These are phyloP conservation scores for Xyliphius kryptos DNA, from an alignment of 2,113 vertebrate genomes.

Conservation along the genomic window DNA sequence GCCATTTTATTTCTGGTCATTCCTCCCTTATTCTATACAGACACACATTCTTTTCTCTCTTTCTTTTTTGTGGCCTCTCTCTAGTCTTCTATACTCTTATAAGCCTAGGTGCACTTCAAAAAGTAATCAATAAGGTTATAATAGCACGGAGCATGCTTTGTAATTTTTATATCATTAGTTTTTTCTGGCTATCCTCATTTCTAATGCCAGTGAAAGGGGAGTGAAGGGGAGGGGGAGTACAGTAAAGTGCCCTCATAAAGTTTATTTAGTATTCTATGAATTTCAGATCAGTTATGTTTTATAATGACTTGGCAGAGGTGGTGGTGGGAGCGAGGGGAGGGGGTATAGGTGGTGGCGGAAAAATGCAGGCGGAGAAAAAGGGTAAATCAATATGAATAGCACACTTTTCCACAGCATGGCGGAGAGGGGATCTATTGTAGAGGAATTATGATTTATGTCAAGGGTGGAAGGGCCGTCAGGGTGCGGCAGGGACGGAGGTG, in stretches of 20 bases:
- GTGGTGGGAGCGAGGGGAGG: conserved; percentile 41
- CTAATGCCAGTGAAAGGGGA: too few species aligned
- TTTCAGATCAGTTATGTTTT: conserved; percentile 98
- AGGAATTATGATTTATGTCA: conserved; percentile 99
- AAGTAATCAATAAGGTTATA: conserved; percentile 97
- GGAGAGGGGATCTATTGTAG: conserved; percentile 96
- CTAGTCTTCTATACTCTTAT: conserved; percentile 60
- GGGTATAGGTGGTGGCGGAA: conserved; percentile 60
- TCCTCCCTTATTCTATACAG: conserved; percentile 19
- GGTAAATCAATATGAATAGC: conserved; percentile 95
- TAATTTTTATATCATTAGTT: conserved; percentile 99
- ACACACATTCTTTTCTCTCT: conserved; percentile 15
- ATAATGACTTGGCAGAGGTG: conserved; percentile 90
- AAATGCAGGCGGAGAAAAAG: conserved; percentile 48
- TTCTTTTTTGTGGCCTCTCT: conserved; percentile 49
- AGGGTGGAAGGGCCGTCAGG: conserved; percentile 83
- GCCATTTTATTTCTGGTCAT: too few species aligned
- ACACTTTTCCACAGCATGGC: conserved; percentile 88
- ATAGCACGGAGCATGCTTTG: conserved; percentile 92
- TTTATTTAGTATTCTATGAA: conserved; percentile 99
- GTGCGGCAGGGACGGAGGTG: conserved; percentile 84
- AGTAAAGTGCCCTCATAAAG: conserved; percentile 85
- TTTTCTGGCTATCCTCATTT: conserved; percentile 71
- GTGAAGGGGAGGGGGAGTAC: conserved; percentile 60
- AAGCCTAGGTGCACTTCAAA: conserved; percentile 93